These are phyloP conservation scores for Platycheirus albimanus DNA, from an alignment of 2,888 invertebrate species.

Conservation along the genomic window DNA sequence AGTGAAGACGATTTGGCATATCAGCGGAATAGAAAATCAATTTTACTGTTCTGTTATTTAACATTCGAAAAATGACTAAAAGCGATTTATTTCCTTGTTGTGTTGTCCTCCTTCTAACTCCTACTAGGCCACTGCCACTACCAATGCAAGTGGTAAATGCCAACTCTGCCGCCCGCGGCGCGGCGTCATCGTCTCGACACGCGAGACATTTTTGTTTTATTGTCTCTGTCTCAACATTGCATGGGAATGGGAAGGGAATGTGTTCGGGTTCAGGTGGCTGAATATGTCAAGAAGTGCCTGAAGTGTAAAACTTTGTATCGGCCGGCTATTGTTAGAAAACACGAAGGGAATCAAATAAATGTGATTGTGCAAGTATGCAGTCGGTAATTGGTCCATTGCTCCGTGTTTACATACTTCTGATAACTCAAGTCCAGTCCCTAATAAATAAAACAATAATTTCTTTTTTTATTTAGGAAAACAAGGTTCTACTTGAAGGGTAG, in stretches of 20 bases:
- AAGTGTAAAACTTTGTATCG: too few species aligned
- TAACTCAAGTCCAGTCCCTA: too few species aligned
- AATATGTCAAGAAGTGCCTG: too few species aligned
- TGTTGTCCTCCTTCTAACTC: background rate
- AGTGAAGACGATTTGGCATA: slow-evolving; percentile 43
- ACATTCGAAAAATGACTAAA: slow-evolving; percentile 44
- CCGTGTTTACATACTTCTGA: too few species aligned
- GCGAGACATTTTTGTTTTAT: background rate
- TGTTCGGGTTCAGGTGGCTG: background rate
- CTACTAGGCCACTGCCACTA: too few species aligned
- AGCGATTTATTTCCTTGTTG: slow-evolving; percentile 9
- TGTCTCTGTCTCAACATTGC: background rate
- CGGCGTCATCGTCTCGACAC: background rate
- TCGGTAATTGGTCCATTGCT: too few species aligned
- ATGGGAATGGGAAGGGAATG: background rate
- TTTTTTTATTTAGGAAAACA: too few species aligned
- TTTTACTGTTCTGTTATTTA: slow-evolving; percentile 62
- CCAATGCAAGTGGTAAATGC: background rate
- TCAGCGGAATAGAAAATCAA: slow-evolving; percentile 66
- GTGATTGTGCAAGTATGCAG: too few species aligned
- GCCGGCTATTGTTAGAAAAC: too few species aligned
- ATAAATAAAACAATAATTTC: too few species aligned
- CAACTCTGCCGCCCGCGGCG: background rate
- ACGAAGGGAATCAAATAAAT: too few species aligned
- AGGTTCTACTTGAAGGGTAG: too few species aligned